Conservation (phyloP, 2,888 invertebrate genomes). For the Hydriomena furcata region DNA sequence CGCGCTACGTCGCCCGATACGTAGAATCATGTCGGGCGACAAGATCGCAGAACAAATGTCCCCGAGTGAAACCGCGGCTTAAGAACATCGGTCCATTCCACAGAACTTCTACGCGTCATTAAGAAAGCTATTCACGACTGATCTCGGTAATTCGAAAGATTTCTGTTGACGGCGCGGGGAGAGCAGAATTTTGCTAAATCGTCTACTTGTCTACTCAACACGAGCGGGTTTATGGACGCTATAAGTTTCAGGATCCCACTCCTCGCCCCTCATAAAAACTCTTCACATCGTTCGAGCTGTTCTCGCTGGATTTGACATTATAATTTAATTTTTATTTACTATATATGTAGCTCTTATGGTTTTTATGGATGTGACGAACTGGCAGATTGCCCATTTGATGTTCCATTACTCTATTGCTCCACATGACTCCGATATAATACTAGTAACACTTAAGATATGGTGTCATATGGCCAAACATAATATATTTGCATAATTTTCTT, state of each 20-base stretch:
- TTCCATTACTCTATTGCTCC: conserved; percentile 28
- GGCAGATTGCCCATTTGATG: conserved; percentile 15
- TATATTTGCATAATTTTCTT: no score
- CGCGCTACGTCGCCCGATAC: no score
- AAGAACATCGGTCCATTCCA: conserved; percentile 51
- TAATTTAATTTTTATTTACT: conserved; percentile 43
- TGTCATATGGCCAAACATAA: not conserved
- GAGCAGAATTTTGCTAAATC: conserved; percentile 66
- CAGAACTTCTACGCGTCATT: conserved; percentile 63
- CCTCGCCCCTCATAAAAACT: conserved; percentile 71
- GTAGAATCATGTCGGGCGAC: no score
- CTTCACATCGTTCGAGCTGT: conserved; percentile 50
- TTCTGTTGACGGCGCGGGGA: conserved; percentile 50
- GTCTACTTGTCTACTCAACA: conserved; percentile 61
- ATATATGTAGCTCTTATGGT: conserved; percentile 25
- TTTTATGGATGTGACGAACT: conserved; percentile 17
- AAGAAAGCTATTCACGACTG: conserved; percentile 66
- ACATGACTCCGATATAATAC: not conserved
- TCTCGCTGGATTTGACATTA: conserved; percentile 36
- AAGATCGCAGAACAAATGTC: no score
- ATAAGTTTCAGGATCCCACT: conserved; percentile 72
- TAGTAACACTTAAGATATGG: not conserved
- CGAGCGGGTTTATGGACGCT: conserved; percentile 71
- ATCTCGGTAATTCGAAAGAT: conserved; percentile 73
- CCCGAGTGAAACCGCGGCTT: no score